Percentiles rank a stretch among this genome's conserved stretches.
Evolutionary conservation across 1,140 invertebrate species (phyloP).

Genomic region (Sarcophaga bullata): DNA sequence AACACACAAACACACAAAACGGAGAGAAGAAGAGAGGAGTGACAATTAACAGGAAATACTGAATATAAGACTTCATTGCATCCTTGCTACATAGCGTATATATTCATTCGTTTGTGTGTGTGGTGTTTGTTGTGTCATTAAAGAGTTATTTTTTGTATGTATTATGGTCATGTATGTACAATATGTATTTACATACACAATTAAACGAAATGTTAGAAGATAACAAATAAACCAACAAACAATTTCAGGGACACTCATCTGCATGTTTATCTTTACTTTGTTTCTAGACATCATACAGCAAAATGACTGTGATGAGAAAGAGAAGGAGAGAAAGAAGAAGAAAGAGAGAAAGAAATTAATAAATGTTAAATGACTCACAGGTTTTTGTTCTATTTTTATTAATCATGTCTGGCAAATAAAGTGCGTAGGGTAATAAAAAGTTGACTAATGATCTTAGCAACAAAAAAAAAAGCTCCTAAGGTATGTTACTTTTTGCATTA

Average conservation of each 20-base stretch:
- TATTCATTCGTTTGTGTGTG: not conserved
- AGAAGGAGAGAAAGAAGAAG: too few relatives aligned
- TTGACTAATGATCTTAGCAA: too few relatives aligned
- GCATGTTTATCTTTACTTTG: not conserved
- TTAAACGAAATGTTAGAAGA: not conserved
- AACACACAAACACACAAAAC: too few relatives aligned
- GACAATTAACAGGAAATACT: slow-evolving; percentile 5
- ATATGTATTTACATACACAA: not conserved
- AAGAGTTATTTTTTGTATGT: not conserved
- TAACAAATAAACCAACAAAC: too few relatives aligned
- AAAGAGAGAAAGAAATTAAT: not conserved
- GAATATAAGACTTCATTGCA: not conserved
- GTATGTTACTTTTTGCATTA: too few relatives aligned
- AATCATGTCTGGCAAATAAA: too few relatives aligned
- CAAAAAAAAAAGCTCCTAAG: too few relatives aligned
- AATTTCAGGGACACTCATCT: not conserved
- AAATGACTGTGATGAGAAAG: too few relatives aligned
- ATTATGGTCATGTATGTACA: not conserved
- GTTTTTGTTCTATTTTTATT: too few relatives aligned
- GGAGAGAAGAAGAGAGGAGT: not conserved
- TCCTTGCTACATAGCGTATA: not conserved
- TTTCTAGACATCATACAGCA: not conserved
- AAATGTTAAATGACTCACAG: not conserved
- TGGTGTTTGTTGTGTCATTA: not conserved
- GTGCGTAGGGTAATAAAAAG: too few relatives aligned